phyloP scores from a whole-genome alignment of 2,888 invertebrate species.

The Amphipoea lucens region DNA sequence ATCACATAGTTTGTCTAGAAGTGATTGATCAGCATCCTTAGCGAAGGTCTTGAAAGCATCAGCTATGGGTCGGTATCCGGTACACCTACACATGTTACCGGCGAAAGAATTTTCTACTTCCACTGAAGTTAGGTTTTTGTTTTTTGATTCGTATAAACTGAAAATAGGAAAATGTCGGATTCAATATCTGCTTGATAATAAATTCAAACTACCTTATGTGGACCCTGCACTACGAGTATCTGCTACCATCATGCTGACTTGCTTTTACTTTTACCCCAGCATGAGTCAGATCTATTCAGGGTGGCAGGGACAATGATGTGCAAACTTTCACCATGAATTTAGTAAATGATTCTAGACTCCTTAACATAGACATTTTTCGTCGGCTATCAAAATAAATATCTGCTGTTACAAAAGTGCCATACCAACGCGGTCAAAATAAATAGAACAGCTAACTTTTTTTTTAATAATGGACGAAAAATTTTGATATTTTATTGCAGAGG shows the following conservation, averaged over 20 bases:
- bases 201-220: neutral
- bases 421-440: too few species aligned
- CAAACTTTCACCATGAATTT: neutral
- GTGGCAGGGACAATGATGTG: too few species aligned
- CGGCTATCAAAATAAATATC: too few species aligned
- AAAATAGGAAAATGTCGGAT: conserved; percentile 40
- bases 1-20: conserved; percentile 88
- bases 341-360: neutral
- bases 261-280: neutral
- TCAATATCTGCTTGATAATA: neutral
- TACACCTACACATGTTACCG: conserved; percentile 94
- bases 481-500: too few species aligned
- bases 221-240: neutral
- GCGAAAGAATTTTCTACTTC: conserved; percentile 93
- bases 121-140: conserved; percentile 88
- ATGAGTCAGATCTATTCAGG: neutral
- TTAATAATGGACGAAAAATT: too few species aligned
- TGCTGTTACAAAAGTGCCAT: too few species aligned
- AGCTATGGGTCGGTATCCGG: conserved; percentile 94
- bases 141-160: conserved; percentile 73
- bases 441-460: too few species aligned
- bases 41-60: conserved; percentile 94
- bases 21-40: conserved; percentile 85
- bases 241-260: neutral
- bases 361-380: too few species aligned